Evolutionary conservation across 2,888 invertebrate species (phyloP), one percentile per base, ranked within the genome.

Genomic region (Adineta ricciae): DNA sequence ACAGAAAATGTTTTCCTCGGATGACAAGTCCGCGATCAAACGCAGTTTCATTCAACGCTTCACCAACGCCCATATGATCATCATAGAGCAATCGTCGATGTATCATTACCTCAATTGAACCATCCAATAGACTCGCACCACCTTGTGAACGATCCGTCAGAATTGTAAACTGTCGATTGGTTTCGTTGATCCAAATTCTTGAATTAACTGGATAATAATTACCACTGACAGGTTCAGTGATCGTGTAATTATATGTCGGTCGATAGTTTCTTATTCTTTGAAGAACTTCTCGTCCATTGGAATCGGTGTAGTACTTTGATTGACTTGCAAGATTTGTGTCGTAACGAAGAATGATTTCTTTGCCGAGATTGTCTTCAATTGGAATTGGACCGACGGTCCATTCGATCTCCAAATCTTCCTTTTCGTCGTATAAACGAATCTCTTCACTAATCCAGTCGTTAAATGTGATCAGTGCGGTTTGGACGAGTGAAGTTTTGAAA

Each of bases 191-290:
- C 86, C 87, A 89, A 49, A 97, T 95, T 88, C 94, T 93, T 21
- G 94, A 93, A 0, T 95, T 95, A 0, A 98, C 92, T 0, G 98
- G 98, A 89, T 96, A 98, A 89, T 97, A 99, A 89, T 99, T 99
- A 0, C 93, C 94, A 0, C 96, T 92, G 41, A 64, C 49, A 27
- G 46, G 72, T 84, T 85, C 85, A 2, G 85, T 78, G 38, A 83
- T 64, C 27, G 83, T 85, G 27, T 83, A 83, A 19, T 21, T 32
- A 93, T 94, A 97, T 0, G 95, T 94, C 0, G 94, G 94, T 52
- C 85, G 73, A 50, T 72, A 85, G 36, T 85, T 52, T 83, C 85
- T 73, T 21, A 83, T 83, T 11, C 85, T 32, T 82, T 85, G 49
- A 41, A 96, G 88, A 90, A 94, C 93, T 90, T 96, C 95, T 24